Conservation (phyloP, 2,113 vertebrate species). For the Cairina moschata region DNA sequence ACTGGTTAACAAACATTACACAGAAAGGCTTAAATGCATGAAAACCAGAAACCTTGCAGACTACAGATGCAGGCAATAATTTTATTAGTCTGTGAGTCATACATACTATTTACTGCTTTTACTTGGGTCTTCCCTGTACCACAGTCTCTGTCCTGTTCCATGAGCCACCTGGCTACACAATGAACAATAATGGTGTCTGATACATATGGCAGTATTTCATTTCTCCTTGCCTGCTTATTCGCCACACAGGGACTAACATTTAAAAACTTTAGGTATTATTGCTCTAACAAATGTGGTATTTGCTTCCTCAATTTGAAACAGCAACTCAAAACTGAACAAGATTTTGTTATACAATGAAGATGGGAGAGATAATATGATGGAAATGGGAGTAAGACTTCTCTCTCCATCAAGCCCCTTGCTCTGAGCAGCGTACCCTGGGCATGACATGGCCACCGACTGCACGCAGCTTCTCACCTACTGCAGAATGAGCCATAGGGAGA, state of each 20-base stretch:
- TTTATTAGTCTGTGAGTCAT: background rate
- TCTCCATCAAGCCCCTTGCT: background rate
- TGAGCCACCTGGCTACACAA: background rate
- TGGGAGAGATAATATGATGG: background rate
- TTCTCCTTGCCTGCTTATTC: background rate
- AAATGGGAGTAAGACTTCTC: background rate
- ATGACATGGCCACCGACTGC: background rate
- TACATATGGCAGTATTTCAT: background rate
- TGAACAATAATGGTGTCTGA: background rate
- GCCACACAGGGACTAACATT: background rate
- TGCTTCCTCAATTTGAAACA: background rate
- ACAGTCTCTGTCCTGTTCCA: background rate
- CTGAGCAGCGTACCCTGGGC: background rate
- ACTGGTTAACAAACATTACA: background rate
- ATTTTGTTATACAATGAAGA: background rate
- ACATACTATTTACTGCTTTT: background rate
- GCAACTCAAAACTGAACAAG: background rate
- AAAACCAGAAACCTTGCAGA: background rate
- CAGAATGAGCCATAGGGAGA: constrained; percentile 81
- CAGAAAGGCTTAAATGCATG: background rate
- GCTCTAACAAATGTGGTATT: background rate
- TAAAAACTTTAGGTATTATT: background rate
- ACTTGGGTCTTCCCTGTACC: background rate
- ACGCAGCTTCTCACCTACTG: constrained; percentile 78
- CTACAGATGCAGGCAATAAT: background rate